Base-by-base conservation (phyloP, 1,140 invertebrate species). In the Hyposmocoma kahamanoa region DNA sequence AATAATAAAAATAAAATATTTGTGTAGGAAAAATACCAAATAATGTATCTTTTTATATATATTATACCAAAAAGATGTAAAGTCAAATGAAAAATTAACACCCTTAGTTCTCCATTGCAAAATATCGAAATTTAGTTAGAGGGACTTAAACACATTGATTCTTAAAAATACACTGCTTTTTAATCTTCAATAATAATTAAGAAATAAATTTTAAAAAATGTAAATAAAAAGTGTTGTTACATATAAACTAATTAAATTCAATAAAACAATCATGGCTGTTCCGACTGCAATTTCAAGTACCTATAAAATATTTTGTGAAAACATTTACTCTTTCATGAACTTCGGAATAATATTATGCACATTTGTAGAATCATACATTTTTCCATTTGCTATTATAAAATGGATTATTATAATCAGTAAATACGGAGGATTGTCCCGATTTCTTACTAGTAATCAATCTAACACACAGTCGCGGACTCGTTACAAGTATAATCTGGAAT, bases 311-410 rank as follows among this genome's bases (percentile, higher is more conserved):
- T 19, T 50, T 11, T 43, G 24, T n/a, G 17, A 20, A 30, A 42
- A 50, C 21, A 22, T 59, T 1, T 22, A 19, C 13, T 44, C 38
- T 21, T 17, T 59, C n/a, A 6, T 66, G 1, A 62, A 66, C 34
- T 36, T 57, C 2, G 42, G 62, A 8, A 48, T 59, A 2, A 17
- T 59, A 10, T 6, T 59, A 0, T 47, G 58, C 13, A 57, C 58
- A 1, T 55, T 57, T 18, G 45, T 66, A 8, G 62, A 66, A 46
- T 50, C 58, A 3, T 62, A 59, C 21, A 28, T 62, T n/a, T 57
- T 62, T 28, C 62, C 62, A 1, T 56, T 66, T 10, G 43, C 53
- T 34, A 49, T 66, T n/a, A 42, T 57, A 2, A 66, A 66, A 22
- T 66, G 59, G 56, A 53, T 66, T 34, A 41, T 62, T 15, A 36